Evolutionary conservation across 2,888 invertebrate genomes (phyloP).

Genomic region (Dasypolia templi): DNA sequence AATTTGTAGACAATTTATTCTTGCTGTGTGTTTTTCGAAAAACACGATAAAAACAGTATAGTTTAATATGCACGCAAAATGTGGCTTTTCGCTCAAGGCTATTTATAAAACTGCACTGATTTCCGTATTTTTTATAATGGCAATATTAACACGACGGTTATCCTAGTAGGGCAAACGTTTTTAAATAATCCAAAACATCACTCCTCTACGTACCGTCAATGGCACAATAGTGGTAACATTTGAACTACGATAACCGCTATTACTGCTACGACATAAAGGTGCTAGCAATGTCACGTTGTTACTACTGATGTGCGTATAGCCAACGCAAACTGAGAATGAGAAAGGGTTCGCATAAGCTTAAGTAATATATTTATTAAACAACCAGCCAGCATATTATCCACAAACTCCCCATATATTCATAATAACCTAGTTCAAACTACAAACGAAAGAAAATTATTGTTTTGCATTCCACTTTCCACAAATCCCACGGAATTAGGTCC

Average conservation of each 20-base stretch:
- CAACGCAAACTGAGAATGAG: not conserved
- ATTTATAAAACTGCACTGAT: not conserved
- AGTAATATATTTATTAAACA: not conserved
- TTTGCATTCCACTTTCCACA: slow-evolving; percentile 47
- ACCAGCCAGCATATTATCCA: not conserved
- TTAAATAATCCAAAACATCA: no score
- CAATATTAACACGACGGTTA: not conserved
- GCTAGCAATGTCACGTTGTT: not conserved
- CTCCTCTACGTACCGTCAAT: no score
- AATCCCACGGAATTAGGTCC: slow-evolving; percentile 51
- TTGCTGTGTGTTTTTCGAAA: not conserved
- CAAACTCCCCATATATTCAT: slow-evolving; percentile 3
- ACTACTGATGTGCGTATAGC: no score
- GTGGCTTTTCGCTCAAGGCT: not conserved
- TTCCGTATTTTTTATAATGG: not conserved
- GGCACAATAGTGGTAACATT: no score
- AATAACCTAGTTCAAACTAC: slow-evolving; percentile 8
- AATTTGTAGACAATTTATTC: slow-evolving; percentile 1
- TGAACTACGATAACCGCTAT: not conserved
- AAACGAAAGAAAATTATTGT: slow-evolving; percentile 49
- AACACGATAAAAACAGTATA: not conserved
- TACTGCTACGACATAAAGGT: not conserved
- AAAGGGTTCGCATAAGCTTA: not conserved
- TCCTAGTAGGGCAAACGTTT: not conserved
- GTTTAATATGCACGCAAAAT: not conserved